Conservation (phyloP, 2,888 invertebrate genomes). For the Muscina levida region DNA sequence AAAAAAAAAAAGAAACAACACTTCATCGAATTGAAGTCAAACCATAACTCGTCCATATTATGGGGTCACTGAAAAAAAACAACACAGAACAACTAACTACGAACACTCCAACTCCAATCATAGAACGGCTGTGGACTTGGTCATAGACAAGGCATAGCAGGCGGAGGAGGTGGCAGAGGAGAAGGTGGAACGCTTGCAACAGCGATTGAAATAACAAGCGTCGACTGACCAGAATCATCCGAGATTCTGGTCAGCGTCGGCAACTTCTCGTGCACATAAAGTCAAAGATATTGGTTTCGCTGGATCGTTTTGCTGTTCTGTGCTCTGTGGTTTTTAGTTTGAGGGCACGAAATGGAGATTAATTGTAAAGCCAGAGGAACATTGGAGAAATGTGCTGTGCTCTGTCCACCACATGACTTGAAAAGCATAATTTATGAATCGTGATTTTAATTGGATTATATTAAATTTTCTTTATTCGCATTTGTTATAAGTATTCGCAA, state of each 20-base stretch:
- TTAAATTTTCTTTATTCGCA: slow-evolving; percentile 21
- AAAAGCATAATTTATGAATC: slow-evolving; percentile 44
- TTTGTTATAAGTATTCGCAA: background rate
- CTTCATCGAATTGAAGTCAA: slow-evolving; percentile 54
- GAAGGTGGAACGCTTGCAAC: slow-evolving; percentile 1
- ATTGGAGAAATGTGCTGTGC: slow-evolving; percentile 18
- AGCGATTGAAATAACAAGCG: background rate
- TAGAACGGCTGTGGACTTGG: slow-evolving; percentile 13
- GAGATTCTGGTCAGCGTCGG: slow-evolving; percentile 37
- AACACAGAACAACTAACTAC: background rate
- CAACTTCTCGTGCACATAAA: slow-evolving; percentile 16
- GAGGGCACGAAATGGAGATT: slow-evolving; percentile 49
- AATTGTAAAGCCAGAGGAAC: slow-evolving; percentile 41
- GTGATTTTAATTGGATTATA: slow-evolving; percentile 51
- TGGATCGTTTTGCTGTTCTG: slow-evolving; percentile 15
- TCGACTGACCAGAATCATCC: slow-evolving; percentile 13
- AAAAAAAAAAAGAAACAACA: slow-evolving; percentile 27
- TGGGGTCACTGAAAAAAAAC: slow-evolving; percentile 52
- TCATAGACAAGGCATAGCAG: background rate
- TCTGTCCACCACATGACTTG: background rate
- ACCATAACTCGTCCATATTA: slow-evolving; percentile 55
- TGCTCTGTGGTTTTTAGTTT: slow-evolving; percentile 27
- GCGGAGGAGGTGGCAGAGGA: background rate
- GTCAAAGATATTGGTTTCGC: slow-evolving; percentile 23
- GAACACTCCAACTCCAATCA: slow-evolving; percentile 31